Conservation (phyloP, 2,888 invertebrate species). For the Cepaea hortensis region DNA sequence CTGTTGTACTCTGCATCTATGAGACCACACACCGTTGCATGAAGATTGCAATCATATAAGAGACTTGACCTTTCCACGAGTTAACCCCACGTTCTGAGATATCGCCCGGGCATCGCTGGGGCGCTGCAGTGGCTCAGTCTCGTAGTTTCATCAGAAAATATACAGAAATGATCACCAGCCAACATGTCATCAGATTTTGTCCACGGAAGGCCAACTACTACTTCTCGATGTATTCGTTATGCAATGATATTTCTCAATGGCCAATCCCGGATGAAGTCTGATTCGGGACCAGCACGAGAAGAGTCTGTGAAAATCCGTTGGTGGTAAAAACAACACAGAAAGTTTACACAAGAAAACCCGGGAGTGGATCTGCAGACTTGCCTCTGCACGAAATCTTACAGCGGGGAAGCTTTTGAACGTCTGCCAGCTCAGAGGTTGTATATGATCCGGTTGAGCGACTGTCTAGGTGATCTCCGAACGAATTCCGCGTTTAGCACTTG, state of each 20-base stretch:
- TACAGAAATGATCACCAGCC: slow-evolving; percentile 14
- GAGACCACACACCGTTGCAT: slow-evolving; percentile 35
- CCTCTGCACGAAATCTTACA: background rate
- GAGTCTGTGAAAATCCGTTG: background rate
- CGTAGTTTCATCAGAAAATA: slow-evolving; percentile 29
- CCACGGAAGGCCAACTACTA: background rate
- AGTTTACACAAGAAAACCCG: slow-evolving; percentile 10
- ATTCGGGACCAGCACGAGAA: background rate
- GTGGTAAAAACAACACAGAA: slow-evolving; percentile 26
- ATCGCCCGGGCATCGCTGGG: background rate
- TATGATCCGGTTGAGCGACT: slow-evolving; percentile 30
- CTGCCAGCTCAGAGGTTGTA: slow-evolving; percentile 5
- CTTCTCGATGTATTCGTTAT: background rate
- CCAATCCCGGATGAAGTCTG: background rate
- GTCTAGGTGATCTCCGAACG: slow-evolving; percentile 6
- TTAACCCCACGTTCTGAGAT: background rate
- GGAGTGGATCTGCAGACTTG: slow-evolving; percentile 10
- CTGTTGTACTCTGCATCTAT: too few relatives aligned
- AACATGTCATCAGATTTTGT: slow-evolving; percentile 2
- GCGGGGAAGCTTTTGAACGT: slow-evolving; percentile 31
- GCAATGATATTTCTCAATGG: slow-evolving; percentile 18
- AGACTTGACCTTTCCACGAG: slow-evolving; percentile 22
- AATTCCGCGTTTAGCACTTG: slow-evolving; percentile 29
- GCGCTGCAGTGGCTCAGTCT: background rate
- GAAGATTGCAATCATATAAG: slow-evolving; percentile 17